Evolutionary conservation across 2,797 vertebrate genomes (phyloP).

Genomic region (Aeoliscus strigatus): DNA sequence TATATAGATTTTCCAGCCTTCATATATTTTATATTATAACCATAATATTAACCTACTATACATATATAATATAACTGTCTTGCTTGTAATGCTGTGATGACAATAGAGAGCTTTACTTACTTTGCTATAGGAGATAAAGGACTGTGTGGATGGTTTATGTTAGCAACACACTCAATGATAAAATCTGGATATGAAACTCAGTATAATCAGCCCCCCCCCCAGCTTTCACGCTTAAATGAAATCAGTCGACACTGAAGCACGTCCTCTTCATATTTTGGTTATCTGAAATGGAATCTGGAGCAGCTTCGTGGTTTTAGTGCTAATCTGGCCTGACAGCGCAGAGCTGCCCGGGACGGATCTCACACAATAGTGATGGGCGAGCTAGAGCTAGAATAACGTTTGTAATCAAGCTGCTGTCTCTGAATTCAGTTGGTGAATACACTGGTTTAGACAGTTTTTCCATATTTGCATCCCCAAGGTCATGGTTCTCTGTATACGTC

Average conservation of each 20-base stretch:
- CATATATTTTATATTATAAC: no score
- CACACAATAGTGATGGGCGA: constrained; percentile 48
- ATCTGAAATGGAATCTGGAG: constrained; percentile 74
- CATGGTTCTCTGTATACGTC: no score
- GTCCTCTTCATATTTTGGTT: constrained; percentile 66
- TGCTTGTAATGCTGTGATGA: no score
- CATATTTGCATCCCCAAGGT: no score
- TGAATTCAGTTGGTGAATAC: no score
- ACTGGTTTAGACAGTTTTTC: no score
- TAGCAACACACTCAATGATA: constrained; percentile 64
- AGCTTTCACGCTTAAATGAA: constrained; percentile 64
- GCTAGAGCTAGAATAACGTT: constrained; percentile 37
- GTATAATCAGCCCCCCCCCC: constrained; percentile 52
- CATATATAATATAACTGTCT: no score
- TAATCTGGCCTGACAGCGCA: constrained; percentile 64
- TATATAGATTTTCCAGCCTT: no score
- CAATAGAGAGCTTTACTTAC: no score
- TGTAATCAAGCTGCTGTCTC: constrained; percentile 40
- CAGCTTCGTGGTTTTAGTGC: constrained; percentile 49
- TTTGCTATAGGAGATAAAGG: constrained; percentile 45
- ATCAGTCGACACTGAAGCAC: constrained; percentile 61
- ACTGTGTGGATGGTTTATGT: constrained; percentile 57
- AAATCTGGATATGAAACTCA: constrained; percentile 69
- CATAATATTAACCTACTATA: no score
- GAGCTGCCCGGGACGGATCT: constrained; percentile 62